A percentile compares a stretch with the other conserved stretches of the same genome.
These are phyloP conservation scores for Nephrotoma guestfalica DNA, from an alignment of 2,888 invertebrate genomes.

Conservation along the genomic window DNA sequence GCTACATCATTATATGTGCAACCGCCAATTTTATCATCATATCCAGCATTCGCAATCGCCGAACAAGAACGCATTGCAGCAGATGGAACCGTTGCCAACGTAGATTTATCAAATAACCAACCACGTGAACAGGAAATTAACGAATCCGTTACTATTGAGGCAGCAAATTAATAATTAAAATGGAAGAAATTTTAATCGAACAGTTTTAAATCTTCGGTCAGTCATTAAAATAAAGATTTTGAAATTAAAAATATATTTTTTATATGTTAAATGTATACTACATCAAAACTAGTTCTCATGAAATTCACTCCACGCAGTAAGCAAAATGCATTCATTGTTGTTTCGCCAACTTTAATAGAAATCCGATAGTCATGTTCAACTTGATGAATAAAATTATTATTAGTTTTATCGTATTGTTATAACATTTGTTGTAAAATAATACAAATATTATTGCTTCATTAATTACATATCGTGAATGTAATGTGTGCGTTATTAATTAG, in stretches of 20 bases:
- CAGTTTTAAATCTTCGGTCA: slow-evolving; percentile 39
- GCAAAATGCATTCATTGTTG: no score
- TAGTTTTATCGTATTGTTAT: no score
- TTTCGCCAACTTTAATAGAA: no score
- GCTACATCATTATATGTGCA: slow-evolving; percentile 6
- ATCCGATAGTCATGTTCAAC: no score
- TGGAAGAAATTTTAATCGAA: not conserved
- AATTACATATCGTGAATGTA: no score
- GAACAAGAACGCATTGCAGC: slow-evolving; percentile 11
- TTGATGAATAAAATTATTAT: no score
- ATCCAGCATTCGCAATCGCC: slow-evolving; percentile 8
- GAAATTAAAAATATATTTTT: not conserved
- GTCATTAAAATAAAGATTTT: not conserved
- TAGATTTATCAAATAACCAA: slow-evolving; percentile 9
- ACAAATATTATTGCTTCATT: no score
- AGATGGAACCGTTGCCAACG: slow-evolving; percentile 8
- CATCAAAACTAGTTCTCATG: no score
- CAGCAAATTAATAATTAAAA: slow-evolving; percentile 14
- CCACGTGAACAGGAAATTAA: slow-evolving; percentile 17
- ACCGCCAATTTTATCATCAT: slow-evolving; percentile 9
- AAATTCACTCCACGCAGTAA: no score
- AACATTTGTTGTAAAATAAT: no score
- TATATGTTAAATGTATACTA: no score
- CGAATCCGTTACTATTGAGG: slow-evolving; percentile 21
- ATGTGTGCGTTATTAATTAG: no score